These are phyloP conservation scores for Dolichomitus sp. DNA, from an alignment of 2,888 invertebrate species.

Conservation along the genomic window DNA sequence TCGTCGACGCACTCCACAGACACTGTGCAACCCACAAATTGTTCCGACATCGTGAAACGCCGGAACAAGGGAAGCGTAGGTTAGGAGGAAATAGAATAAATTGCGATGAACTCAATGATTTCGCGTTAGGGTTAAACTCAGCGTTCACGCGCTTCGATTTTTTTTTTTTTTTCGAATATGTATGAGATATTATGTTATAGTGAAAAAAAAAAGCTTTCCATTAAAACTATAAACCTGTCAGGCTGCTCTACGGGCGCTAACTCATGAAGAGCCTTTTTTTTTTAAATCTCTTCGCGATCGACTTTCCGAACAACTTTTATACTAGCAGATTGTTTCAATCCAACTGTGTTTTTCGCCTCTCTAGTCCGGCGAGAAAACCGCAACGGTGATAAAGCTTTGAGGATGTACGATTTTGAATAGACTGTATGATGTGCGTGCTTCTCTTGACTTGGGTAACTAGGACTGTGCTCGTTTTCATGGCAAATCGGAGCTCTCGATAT, in stretches of 20 bases:
- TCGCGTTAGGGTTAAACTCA: not conserved
- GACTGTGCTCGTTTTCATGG: not conserved
- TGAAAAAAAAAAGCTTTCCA: not conserved
- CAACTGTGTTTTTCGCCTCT: not conserved
- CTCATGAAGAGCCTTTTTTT: not conserved
- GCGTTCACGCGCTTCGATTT: not conserved
- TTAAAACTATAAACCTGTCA: not conserved
- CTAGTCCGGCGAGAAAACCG: not conserved
- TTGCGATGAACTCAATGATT: not conserved
- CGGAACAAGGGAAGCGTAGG: not conserved
- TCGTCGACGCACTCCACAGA: conserved; percentile 93
- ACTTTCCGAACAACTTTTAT: not conserved
- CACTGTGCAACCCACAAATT: conserved; percentile 91
- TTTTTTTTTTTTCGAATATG: not conserved
- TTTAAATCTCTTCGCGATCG: not conserved
- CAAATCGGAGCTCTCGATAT: too few relatives aligned
- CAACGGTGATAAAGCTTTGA: not conserved
- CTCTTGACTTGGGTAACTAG: not conserved
- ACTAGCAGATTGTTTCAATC: not conserved
- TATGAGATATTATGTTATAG: not conserved
- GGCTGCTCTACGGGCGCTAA: not conserved
- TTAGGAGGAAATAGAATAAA: not conserved
- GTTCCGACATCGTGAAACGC: conserved; percentile 79
- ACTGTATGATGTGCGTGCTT: conserved; percentile 1
- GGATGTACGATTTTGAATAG: conserved; percentile 2